Evolutionary conservation across 2,113 vertebrate species (phyloP), one percentile per base, ranked within the genome.

Genomic region (Daphoenositta chrysoptera): DNA sequence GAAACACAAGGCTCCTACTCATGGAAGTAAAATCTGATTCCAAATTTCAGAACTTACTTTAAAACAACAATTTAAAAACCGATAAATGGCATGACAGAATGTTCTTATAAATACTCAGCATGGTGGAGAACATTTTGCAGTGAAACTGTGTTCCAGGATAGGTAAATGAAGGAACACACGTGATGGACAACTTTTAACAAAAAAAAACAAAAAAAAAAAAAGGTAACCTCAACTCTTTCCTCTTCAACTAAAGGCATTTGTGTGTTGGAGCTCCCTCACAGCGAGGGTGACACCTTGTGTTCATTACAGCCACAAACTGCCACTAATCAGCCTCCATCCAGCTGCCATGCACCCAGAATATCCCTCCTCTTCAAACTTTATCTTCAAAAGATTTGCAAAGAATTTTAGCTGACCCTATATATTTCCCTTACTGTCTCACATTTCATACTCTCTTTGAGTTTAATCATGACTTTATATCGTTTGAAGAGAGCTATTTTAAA

Each of bases 271-370:
- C 51, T 81, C 33, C 47, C 58, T 54, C 68, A 83, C 76, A 75
- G 60, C 8, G 13, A 75, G 72, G 60, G 89, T 78, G 83, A 92
- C 87, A 94, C 19, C 95, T 95, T 53, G 80, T 64, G 93, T 94
- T 79, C 89, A 60, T 44, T 93, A 31, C 57, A 68, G 11, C 19
- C 54, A 71, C 48, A 61, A 78, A 63, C 42, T 35, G 40, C 9
- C 48, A 65, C 35, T 27, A 16, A 53, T 21, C 22, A 47, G 40
- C 26, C 77, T 82, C 57, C 63, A 71, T 28, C 7, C 70, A 68
- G 16, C 64, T 87, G 47, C 71, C 14, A 10, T 5, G 16, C 10
- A 60, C 33, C 7, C 42, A 64, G n/a, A 81, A 72, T 1, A 82
- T 14, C 24, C 8, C 27, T 51, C 13, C 27, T 4, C 13, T 76